Evolutionary conservation across 2,113 vertebrate genomes (phyloP).

Genomic region (Pantherophis guttatus): DNA sequence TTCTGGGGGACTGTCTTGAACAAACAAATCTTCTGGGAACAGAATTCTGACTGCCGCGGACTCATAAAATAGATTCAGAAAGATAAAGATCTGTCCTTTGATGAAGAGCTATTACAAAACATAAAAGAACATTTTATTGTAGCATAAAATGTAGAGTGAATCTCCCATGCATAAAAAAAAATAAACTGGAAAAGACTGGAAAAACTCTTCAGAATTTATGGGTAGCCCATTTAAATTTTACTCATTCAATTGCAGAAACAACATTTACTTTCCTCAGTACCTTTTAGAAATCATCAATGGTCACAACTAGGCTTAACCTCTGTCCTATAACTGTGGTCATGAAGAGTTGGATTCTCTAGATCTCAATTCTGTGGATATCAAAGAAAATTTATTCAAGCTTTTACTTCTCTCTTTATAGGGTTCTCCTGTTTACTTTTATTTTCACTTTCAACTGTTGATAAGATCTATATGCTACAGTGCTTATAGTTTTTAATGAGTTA

Average conservation of each 20-base stretch:
- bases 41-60: conserved; percentile 20
- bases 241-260: background rate
- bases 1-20: conserved; percentile 36
- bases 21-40: conserved; percentile 26
- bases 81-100: conserved; percentile 29
- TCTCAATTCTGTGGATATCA: background rate
- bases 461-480: background rate
- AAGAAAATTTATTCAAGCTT: background rate
- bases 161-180: background rate
- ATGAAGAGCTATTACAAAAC: conserved; percentile 3
- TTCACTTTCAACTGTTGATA: background rate
- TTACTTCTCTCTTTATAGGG: background rate
- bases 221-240: background rate
- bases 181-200: background rate
- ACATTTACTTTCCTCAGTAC: background rate
- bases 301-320: background rate
- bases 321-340: background rate
- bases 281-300: background rate
- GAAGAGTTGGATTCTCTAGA: no score
- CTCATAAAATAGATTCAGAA: conserved; percentile 33
- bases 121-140: conserved; percentile 19
- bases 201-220: accelerated
- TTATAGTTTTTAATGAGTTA: background rate
- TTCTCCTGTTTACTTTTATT: background rate
- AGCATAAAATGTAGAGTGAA: background rate